A percentile compares a stretch with the other conserved stretches of the same genome.
phyloP scores from a whole-genome alignment of 2,113 vertebrate species.

The Pongo pygmaeus region DNA sequence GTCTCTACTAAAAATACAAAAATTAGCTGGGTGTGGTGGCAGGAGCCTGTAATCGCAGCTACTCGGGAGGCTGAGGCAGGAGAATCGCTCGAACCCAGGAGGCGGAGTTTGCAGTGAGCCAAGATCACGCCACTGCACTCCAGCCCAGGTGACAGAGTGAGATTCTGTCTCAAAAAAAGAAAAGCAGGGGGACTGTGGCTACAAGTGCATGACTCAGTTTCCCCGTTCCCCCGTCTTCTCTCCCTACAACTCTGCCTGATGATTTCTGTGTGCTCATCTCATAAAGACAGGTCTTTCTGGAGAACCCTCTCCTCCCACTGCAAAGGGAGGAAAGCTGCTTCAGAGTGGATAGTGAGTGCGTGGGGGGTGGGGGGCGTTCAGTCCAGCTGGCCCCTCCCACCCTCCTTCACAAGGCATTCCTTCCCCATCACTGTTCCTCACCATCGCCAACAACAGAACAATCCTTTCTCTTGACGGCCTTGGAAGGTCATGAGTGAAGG shows the following conservation, averaged over 20 bases:
- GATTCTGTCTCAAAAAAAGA: too few species aligned
- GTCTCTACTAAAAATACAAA: too few species aligned
- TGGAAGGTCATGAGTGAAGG: neutral
- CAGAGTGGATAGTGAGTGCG: neutral
- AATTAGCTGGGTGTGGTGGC: too few species aligned
- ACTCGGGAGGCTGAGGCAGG: too few species aligned
- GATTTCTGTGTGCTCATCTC: neutral
- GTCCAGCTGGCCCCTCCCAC: neutral
- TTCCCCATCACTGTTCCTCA: neutral
- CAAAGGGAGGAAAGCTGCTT: neutral
- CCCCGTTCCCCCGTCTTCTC: neutral
- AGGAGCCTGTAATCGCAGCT: too few species aligned
- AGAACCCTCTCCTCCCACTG: neutral
- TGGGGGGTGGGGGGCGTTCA: neutral
- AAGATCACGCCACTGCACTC: too few species aligned
- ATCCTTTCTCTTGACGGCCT: conserved; percentile 8
- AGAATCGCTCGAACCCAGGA: too few species aligned
- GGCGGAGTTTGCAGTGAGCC: too few species aligned
- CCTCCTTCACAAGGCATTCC: neutral
- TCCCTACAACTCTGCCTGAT: neutral
- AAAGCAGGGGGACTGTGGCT: neutral
- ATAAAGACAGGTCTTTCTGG: neutral
- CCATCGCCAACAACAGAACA: neutral
- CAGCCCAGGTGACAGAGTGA: too few species aligned
- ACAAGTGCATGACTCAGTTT: neutral